A percentile compares a stretch with the other conserved stretches of the same genome.
Conservation (phyloP, 2,888 invertebrate species). For the Brachyptera putata region DNA sequence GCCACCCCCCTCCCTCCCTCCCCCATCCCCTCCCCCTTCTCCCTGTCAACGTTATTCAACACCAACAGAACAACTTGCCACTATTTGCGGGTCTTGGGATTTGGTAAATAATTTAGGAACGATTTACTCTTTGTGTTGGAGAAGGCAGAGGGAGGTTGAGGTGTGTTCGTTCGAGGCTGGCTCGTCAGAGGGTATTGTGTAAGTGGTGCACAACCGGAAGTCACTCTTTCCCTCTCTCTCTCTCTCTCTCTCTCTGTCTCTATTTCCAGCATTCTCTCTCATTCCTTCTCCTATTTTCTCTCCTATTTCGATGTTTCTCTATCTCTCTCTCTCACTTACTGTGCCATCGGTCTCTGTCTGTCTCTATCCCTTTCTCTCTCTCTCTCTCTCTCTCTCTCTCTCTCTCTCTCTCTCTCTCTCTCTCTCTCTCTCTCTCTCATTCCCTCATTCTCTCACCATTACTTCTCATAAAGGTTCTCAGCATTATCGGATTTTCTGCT, state of each 20-base stretch:
- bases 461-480: too few relatives aligned
- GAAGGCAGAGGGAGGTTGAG: too few relatives aligned
- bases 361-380: background rate
- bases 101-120: constrained; percentile 11
- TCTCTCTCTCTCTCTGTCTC: background rate
- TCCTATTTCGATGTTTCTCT: too few relatives aligned
- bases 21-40: background rate
- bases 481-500: too few relatives aligned
- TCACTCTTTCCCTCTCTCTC: background rate
- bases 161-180: too few relatives aligned
- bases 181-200: constrained; percentile 15
- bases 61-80: too few relatives aligned
- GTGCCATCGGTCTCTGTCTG: background rate
- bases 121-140: constrained; percentile 14
- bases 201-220: constrained; percentile 1
- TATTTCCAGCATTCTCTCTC: background rate
- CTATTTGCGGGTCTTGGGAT: constrained; percentile 4
- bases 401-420: too few relatives aligned
- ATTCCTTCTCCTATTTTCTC: too few relatives aligned
- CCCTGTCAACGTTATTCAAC: background rate
- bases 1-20: constrained; percentile 3
- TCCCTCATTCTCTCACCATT: too few relatives aligned
- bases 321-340: too few relatives aligned
- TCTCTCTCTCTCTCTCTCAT: too few relatives aligned
- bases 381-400: too few relatives aligned